Evolutionary conservation across 2,113 vertebrate species (phyloP).

Genomic region (Centropus bengalensis): DNA sequence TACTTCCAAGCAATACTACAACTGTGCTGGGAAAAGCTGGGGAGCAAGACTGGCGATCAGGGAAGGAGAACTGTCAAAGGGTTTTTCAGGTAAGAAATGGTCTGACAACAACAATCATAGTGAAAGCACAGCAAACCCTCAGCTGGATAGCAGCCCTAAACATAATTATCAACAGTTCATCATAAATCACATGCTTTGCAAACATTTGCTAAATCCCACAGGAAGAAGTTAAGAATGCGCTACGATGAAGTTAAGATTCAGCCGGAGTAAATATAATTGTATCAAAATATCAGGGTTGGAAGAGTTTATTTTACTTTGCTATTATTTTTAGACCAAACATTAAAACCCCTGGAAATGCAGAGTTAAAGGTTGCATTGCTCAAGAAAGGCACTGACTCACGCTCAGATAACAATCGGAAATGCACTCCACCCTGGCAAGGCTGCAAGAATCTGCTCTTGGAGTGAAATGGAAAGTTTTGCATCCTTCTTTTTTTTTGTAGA

Average conservation of each 20-base stretch:
- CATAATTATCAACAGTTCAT: neutral
- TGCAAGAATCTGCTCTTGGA: neutral
- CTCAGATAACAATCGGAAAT: neutral
- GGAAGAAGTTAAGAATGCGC: neutral
- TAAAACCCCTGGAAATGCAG: conserved; percentile 13
- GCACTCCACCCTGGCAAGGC: conserved; percentile 1
- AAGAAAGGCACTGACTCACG: conserved; percentile 1
- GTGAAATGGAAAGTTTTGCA: conserved; percentile 17
- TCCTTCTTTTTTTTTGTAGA: neutral
- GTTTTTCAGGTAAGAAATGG: conserved; percentile 33
- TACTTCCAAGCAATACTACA: neutral
- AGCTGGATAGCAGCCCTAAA: neutral
- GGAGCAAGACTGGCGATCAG: neutral
- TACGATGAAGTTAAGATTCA: conserved; percentile 33
- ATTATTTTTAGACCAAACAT: conserved; percentile 59
- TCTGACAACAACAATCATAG: neutral
- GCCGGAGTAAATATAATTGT: conserved; percentile 29
- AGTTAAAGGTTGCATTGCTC: conserved; percentile 16
- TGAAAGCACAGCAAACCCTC: neutral
- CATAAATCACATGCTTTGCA: conserved; percentile 46
- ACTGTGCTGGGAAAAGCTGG: neutral
- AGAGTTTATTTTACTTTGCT: conserved; percentile 54
- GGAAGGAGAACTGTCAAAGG: neutral
- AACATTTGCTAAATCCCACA: conserved; percentile 49
- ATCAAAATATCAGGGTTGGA: conserved; percentile 32